phyloP scores from a whole-genome alignment of 2,113 vertebrate genomes.

The Galbula dea region DNA sequence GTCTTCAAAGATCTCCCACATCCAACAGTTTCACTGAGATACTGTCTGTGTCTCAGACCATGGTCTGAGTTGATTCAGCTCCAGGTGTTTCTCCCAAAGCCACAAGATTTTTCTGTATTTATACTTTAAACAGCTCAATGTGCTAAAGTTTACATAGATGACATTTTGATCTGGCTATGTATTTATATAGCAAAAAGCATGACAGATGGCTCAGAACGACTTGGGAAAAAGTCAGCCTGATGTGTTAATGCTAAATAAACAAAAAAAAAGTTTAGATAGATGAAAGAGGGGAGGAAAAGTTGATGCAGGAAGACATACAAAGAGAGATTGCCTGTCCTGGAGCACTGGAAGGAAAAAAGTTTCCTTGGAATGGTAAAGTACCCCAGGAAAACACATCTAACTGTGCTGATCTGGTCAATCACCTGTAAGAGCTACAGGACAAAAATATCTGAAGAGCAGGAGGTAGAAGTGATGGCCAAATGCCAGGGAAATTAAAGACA shows the following conservation, averaged over 20 bases:
- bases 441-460: background rate
- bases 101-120: background rate
- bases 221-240: background rate
- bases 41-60: background rate
- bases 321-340: background rate
- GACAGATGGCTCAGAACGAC: slow-evolving; percentile 3
- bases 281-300: background rate
- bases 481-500: background rate
- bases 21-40: background rate
- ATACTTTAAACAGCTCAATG: background rate
- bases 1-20: background rate
- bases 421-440: background rate
- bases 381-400: background rate
- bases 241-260: background rate
- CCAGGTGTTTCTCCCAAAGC: background rate
- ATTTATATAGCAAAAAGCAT: slow-evolving; percentile 27
- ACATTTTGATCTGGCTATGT: background rate
- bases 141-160: slow-evolving; percentile 1
- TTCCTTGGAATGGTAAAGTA: background rate
- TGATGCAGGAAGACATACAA: background rate
- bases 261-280: background rate
- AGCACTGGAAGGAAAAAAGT: background rate
- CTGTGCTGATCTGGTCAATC: background rate
- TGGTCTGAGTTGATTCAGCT: background rate
- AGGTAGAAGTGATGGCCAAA: background rate